Base-by-base conservation (phyloP, 2,888 invertebrate genomes). In the Tenthredo mesomela region DNA sequence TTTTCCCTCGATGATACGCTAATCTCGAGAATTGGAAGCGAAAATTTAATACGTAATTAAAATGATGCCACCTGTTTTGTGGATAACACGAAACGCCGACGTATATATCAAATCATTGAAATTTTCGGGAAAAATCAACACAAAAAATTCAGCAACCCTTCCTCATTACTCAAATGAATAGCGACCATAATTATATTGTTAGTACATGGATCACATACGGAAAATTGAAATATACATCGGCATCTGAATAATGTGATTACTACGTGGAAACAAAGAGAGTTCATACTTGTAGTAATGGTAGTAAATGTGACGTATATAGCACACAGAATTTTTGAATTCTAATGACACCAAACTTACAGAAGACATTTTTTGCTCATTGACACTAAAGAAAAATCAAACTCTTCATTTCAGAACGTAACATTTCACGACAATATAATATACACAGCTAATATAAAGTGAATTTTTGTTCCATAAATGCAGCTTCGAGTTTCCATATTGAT, bases 151-250 rank as follows among this genome's bases (percentile, higher is more conserved):
- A 15, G 40, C n/a, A 73, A 43, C 10, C 71, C 21, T 43, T 43
- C n/a, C 12, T 65, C 10, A n/a, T 21, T 71, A 71, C 71, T 73
- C 40, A 21, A 40, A 37, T 29, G 67, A 21, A 12, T 61, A 3
- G 61, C 25, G 25, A 61, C 10, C 25, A 25, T 4, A 61, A 25
- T 61, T 12, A 71, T 71, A 40, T 73, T 5, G 15, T 25, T 21
- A 73, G 40, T 21, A 43, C 10, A 5, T 25, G 73, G 29, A 54
- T 50, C 47, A 10, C 3, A 33, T 33, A 54, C 29, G 47, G 18
- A 50, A 47, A 43, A 25, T 54, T 50, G 29, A 77, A 54, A 18
- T 50, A 77, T 50, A 50, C 54, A 77, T 77, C 77, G 47, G 77
- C 54, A 50, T 54, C 29, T 50, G 54, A 29, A 29, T 15, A n/a